phyloP scores from a whole-genome alignment of 2,113 vertebrate species.

The Gadus chalcogrammus region DNA sequence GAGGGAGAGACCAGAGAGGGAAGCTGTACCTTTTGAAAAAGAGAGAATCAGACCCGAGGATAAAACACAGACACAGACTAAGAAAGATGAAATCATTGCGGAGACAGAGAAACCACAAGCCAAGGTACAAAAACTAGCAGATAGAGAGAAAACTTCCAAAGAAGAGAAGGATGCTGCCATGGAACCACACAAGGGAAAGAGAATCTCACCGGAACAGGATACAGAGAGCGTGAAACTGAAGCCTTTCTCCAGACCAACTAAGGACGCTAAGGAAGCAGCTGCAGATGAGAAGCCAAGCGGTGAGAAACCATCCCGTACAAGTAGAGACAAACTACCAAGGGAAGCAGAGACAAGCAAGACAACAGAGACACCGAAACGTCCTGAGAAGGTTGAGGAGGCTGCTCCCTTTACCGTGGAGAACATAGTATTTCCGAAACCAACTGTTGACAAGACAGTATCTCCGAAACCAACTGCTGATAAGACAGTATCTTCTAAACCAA shows the following conservation, averaged over 20 bases:
- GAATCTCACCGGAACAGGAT: slow-evolving; percentile 62
- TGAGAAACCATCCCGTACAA: slow-evolving; percentile 26
- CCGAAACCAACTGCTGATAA: too few relatives aligned
- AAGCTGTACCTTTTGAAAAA: slow-evolving; percentile 53
- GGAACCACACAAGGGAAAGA: slow-evolving; percentile 57
- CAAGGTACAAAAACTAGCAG: slow-evolving; percentile 39
- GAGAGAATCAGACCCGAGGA: slow-evolving; percentile 45
- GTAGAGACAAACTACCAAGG: slow-evolving; percentile 50
- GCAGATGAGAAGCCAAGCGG: slow-evolving; percentile 55
- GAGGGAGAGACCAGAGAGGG: slow-evolving; percentile 71
- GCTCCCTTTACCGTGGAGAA: slow-evolving; percentile 45
- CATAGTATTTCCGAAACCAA: not conserved
- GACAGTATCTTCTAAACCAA: slow-evolving; percentile 9
- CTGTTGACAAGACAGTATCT: not conserved
- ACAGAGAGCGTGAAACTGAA: slow-evolving; percentile 63
- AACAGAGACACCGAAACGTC: slow-evolving; percentile 57
- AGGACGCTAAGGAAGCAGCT: slow-evolving; percentile 72
- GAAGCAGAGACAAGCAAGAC: slow-evolving; percentile 41
- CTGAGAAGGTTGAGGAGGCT: slow-evolving; percentile 62
- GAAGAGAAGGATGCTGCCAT: slow-evolving; percentile 55
- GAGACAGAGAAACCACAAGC: slow-evolving; percentile 43
- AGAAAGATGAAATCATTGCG: slow-evolving; percentile 10
- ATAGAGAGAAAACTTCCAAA: slow-evolving; percentile 49
- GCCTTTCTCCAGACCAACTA: slow-evolving; percentile 62
- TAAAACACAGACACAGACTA: slow-evolving; percentile 51